phyloP scores from a whole-genome alignment of 2,113 vertebrate genomes.

The Machaerirhynchus nigripectus region DNA sequence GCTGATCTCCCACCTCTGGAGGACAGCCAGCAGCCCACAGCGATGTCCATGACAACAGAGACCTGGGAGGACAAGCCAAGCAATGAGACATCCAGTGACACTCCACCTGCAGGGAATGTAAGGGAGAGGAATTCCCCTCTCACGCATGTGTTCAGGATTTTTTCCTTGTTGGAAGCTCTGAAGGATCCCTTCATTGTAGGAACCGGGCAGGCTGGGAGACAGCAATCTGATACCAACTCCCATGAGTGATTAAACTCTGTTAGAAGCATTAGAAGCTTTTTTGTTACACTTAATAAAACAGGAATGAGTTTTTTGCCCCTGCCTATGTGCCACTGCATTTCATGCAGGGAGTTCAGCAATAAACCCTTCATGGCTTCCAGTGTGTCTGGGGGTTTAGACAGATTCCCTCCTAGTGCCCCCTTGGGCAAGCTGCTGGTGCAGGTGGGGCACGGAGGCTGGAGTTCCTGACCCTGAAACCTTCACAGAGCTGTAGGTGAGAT shows the following conservation, averaged over 20 bases:
- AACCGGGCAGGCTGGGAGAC: background rate
- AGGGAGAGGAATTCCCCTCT: conserved; percentile 56
- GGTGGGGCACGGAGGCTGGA: background rate
- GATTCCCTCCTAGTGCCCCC: background rate
- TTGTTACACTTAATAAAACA: background rate
- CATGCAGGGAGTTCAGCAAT: background rate
- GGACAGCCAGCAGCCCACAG: conserved; percentile 72
- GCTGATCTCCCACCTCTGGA: conserved; percentile 71
- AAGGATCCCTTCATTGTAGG: background rate
- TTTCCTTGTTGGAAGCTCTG: background rate
- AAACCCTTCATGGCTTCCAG: background rate
- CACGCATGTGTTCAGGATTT: background rate
- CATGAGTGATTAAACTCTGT: background rate
- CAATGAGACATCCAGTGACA: conserved; percentile 60
- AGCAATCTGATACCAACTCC: background rate
- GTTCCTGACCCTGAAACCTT: background rate
- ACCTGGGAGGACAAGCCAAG: conserved; percentile 74
- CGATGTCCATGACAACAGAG: conserved; percentile 81
- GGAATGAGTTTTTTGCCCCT: background rate
- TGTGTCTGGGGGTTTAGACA: background rate
- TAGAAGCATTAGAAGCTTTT: background rate
- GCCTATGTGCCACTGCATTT: background rate
- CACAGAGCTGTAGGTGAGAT: background rate
- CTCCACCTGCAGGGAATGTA: conserved; percentile 76
- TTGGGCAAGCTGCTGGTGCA: background rate